A percentile compares a stretch with the other conserved stretches of the same genome.
These are phyloP conservation scores for Stictonetta naevosa DNA, from an alignment of 2,113 vertebrate genomes.

Conservation along the genomic window DNA sequence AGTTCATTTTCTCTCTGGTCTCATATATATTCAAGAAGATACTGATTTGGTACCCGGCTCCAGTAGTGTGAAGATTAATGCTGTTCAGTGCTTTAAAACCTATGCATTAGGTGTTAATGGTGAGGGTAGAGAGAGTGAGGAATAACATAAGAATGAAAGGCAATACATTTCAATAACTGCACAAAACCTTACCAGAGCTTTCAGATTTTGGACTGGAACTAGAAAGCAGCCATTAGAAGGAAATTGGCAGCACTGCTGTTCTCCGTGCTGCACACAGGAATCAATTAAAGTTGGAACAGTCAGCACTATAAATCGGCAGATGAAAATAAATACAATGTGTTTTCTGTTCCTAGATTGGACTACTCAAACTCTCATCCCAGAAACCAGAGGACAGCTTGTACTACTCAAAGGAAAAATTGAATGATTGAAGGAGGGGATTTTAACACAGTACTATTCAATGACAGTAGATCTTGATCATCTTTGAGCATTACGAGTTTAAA, in stretches of 20 bases:
- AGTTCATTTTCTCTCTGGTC: neutral
- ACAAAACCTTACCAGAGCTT: neutral
- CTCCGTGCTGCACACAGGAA: neutral
- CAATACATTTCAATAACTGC: neutral
- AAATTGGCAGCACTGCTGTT: neutral
- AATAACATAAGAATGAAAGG: neutral
- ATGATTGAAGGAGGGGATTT: neutral
- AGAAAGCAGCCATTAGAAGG: neutral
- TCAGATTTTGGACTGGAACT: neutral
- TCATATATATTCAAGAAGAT: neutral
- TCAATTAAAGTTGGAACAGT: neutral
- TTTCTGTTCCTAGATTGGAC: neutral
- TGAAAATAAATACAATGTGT: neutral
- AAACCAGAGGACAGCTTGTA: neutral
- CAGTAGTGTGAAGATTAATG: neutral
- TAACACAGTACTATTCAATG: neutral
- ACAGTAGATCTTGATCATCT: neutral
- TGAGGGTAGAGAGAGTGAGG: neutral
- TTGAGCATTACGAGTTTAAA: neutral
- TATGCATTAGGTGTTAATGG: neutral
- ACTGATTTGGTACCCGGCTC: neutral
- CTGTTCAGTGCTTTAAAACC: neutral
- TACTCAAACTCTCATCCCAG: neutral
- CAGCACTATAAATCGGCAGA: neutral
- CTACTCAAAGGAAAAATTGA: neutral